These are phyloP conservation scores for Plutomurus gul DNA, from an alignment of 1,140 invertebrate genomes.

Conservation along the genomic window DNA sequence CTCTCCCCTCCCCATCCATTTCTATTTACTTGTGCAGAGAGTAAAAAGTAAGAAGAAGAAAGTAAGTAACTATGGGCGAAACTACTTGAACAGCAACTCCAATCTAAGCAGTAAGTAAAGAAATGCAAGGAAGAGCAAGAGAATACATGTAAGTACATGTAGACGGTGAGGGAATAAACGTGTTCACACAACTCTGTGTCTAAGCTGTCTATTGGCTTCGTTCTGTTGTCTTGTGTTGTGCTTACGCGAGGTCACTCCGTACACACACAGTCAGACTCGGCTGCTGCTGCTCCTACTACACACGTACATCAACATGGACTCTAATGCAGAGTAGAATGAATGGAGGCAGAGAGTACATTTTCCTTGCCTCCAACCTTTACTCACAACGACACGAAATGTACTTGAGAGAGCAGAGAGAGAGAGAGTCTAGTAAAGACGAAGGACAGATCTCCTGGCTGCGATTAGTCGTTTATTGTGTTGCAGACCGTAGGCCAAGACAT, in stretches of 20 bases:
- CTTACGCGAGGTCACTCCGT: no score
- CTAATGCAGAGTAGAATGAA: no score
- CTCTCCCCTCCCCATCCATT: constrained; percentile 23
- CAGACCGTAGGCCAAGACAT: constrained; percentile 6
- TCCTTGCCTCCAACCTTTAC: no score
- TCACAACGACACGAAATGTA: no score
- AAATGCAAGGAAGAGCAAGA: neutral
- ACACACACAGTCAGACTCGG: no score
- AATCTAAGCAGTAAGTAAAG: no score
- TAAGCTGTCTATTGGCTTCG: neutral
- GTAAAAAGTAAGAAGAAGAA: constrained; percentile 1
- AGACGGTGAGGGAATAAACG: neutral
- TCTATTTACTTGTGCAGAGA: constrained; percentile 7
- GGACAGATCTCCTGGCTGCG: constrained; percentile 18
- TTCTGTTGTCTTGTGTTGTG: no score
- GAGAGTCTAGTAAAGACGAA: neutral
- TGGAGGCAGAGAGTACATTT: neutral
- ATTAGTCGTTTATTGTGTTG: constrained; percentile 36
- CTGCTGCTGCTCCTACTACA: no score
- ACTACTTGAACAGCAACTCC: neutral
- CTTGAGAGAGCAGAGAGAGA: neutral
- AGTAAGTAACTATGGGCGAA: neutral
- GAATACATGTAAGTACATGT: neutral
- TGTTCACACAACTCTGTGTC: neutral
- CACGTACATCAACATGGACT: no score